phyloP scores from a whole-genome alignment of 2,113 vertebrate species.

The Cygnus buccinator region DNA sequence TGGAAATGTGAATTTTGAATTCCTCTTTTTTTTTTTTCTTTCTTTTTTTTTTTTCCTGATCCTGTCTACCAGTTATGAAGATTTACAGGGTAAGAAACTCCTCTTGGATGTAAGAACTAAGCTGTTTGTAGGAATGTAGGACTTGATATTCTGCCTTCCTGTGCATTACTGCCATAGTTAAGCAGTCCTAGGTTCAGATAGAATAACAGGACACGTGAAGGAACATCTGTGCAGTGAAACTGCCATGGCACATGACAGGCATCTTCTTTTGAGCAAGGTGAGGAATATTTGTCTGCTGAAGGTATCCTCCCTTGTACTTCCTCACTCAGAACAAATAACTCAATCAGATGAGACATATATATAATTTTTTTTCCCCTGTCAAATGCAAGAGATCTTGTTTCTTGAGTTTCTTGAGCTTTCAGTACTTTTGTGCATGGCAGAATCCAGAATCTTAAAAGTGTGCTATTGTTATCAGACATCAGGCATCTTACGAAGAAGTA shows the following conservation, averaged over 20 bases:
- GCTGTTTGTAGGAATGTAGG: background rate
- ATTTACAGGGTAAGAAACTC: background rate
- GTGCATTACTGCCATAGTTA: background rate
- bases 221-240: background rate
- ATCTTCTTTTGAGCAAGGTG: background rate
- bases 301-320: background rate
- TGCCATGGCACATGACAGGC: rapidly evolving
- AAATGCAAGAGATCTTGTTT: background rate
- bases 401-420: background rate
- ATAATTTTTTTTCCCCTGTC: background rate
- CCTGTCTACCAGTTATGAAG: background rate
- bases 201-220: background rate
- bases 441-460: background rate
- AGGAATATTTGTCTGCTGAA: background rate
- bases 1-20: background rate
- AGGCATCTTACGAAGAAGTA: background rate
- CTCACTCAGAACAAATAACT: background rate
- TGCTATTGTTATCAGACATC: background rate
- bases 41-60: background rate
- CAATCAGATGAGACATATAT: background rate
- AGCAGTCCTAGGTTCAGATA: background rate
- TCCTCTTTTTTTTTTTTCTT: background rate
- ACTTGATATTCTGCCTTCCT: background rate
- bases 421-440: background rate
- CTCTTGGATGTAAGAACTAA: background rate